Conservation (phyloP, 2,113 vertebrate species). For the Clarias macrocephalus region DNA sequence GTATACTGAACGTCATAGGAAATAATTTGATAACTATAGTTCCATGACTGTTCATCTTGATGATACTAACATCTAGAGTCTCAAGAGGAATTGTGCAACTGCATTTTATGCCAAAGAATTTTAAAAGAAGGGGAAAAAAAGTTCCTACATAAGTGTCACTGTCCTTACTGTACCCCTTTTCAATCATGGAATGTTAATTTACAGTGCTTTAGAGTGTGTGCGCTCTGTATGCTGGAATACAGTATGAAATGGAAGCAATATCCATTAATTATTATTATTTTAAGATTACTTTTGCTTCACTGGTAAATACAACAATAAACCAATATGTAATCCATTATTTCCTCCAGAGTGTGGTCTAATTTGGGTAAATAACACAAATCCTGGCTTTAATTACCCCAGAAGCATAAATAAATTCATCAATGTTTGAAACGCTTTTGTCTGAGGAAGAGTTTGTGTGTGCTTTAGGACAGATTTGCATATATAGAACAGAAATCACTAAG, state of each 20-base stretch:
- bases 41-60: constrained; percentile 4
- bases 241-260: constrained; percentile 32
- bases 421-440: constrained; percentile 48
- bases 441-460: constrained; percentile 53
- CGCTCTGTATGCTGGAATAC: constrained; percentile 44
- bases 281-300: constrained; percentile 33
- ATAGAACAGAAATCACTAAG: constrained; percentile 46
- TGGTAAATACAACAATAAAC: constrained; percentile 45
- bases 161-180: constrained; percentile 5
- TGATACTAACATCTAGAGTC: not conserved
- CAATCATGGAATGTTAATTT: constrained; percentile 60
- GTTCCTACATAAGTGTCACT: not conserved
- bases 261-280: constrained; percentile 17
- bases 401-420: constrained; percentile 44
- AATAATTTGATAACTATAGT: constrained; percentile 43
- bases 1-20: constrained; percentile 48
- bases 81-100: not conserved
- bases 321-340: constrained; percentile 34
- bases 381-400: constrained; percentile 45
- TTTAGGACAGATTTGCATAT: constrained; percentile 68
- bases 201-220: constrained; percentile 61
- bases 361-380: constrained; percentile 30
- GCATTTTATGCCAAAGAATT: constrained; percentile 18
- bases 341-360: constrained; percentile 48
- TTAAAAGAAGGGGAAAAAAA: not conserved